Conservation (phyloP, 2,113 vertebrate species). For the Montifringilla adamsi region DNA sequence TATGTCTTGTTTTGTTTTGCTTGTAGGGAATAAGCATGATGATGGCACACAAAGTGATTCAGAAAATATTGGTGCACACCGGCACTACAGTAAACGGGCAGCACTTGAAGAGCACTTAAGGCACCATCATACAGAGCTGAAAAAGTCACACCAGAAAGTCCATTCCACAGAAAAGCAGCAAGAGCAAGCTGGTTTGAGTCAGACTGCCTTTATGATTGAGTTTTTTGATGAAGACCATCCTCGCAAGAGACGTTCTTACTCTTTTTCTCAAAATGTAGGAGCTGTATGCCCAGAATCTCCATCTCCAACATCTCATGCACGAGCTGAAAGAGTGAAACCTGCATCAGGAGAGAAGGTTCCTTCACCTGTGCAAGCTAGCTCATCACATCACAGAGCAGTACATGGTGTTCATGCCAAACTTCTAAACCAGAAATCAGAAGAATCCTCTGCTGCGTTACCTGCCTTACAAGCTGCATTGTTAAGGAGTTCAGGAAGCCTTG, state of each 20-base stretch:
- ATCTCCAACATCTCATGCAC: conserved; percentile 80
- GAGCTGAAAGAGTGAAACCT: conserved; percentile 77
- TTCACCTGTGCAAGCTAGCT: conserved; percentile 75
- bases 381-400: conserved; percentile 71
- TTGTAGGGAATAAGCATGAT: conserved; percentile 93
- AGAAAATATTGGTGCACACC: conserved; percentile 87
- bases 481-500: conserved; percentile 88
- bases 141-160: conserved; percentile 68
- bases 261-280: conserved; percentile 88
- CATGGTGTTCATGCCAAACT: conserved; percentile 82
- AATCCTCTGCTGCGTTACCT: conserved; percentile 76
- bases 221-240: conserved; percentile 92
- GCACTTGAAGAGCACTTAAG: conserved; percentile 87
- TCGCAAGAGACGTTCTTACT: conserved; percentile 90
- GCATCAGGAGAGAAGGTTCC: conserved; percentile 76
- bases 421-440: conserved; percentile 91
- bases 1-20: conserved; percentile 16
- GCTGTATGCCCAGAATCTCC: conserved; percentile 78
- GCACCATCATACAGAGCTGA: conserved; percentile 77
- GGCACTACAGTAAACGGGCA: conserved; percentile 83
- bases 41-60: conserved; percentile 98
- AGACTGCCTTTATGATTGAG: conserved; percentile 92
- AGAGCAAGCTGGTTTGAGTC: conserved; percentile 72
- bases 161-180: conserved; percentile 72
- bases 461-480: conserved; percentile 76